Percentiles rank a stretch among this genome's conserved stretches.
Evolutionary conservation across 2,113 vertebrate species (phyloP).

Genomic region (Pandion haliaetus): DNA sequence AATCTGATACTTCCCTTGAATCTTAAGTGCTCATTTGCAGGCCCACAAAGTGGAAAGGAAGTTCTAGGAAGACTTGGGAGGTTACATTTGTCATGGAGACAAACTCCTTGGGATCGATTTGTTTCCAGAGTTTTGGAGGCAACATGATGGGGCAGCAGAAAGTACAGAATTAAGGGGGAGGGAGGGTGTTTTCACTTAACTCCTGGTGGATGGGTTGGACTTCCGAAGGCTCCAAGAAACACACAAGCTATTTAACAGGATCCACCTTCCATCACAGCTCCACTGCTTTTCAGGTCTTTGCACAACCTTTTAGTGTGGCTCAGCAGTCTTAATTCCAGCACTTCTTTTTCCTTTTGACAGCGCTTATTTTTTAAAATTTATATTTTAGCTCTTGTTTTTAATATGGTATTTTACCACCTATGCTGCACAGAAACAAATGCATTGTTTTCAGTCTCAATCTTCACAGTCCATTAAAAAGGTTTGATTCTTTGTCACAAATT

Average conservation of each 20-base stretch:
- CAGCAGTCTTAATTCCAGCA: background rate
- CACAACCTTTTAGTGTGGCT: background rate
- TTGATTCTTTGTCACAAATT: background rate
- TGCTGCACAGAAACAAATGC: background rate
- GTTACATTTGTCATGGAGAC: constrained; percentile 38
- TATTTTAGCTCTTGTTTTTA: background rate
- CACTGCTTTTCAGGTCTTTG: background rate
- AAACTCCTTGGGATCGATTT: background rate
- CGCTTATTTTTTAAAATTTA: accelerated
- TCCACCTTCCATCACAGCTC: background rate
- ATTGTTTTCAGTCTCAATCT: background rate
- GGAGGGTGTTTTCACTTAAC: background rate
- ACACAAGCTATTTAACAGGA: background rate
- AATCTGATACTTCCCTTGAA: constrained; percentile 23
- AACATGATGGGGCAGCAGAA: background rate
- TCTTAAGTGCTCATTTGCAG: constrained; percentile 4
- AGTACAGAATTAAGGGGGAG: background rate
- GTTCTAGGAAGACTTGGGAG: constrained; percentile 18
- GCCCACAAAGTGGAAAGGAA: constrained; percentile 36
- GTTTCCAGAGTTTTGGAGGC: constrained; percentile 7
- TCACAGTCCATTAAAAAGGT: background rate
- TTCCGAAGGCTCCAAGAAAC: background rate
- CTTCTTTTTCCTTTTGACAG: background rate
- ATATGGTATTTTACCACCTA: background rate
- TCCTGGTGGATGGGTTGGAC: background rate